Conservation (phyloP, 2,113 vertebrate genomes). For the Vidua chalybeata region DNA sequence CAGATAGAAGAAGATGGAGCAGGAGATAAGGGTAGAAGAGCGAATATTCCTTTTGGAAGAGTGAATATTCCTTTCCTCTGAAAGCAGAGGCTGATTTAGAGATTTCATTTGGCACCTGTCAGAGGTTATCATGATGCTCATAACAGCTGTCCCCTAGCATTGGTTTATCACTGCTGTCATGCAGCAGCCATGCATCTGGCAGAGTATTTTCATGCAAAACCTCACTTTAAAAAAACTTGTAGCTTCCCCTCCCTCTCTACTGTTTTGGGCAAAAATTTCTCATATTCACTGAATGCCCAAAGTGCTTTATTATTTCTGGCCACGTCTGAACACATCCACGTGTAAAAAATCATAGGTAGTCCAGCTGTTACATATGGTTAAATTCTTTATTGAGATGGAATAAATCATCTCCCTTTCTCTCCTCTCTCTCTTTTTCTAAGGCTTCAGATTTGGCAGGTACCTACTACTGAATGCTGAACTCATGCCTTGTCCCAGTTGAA, state of each 20-base stretch:
- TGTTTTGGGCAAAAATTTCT: not conserved
- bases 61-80: not conserved
- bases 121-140: not conserved
- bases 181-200: not conserved
- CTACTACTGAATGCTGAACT: not conserved
- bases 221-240: not conserved
- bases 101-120: not conserved
- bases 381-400: conserved; percentile 16
- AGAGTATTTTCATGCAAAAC: not conserved
- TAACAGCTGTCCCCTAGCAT: not conserved
- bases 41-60: not conserved
- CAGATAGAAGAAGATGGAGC: conserved; percentile 11
- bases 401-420: not conserved
- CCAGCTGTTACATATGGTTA: not conserved
- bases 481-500: not conserved
- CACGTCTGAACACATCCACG: not conserved
- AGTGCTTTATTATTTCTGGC: not conserved
- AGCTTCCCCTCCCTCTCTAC: not conserved
- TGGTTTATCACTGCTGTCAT: not conserved
- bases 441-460: not conserved
- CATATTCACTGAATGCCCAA: not conserved
- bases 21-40: not conserved
- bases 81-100: not conserved
- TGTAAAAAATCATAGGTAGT: not conserved
- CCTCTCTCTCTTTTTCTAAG: not conserved